Base-by-base conservation (phyloP, 2,888 invertebrate genomes). In the Epicampocera succincta region DNA sequence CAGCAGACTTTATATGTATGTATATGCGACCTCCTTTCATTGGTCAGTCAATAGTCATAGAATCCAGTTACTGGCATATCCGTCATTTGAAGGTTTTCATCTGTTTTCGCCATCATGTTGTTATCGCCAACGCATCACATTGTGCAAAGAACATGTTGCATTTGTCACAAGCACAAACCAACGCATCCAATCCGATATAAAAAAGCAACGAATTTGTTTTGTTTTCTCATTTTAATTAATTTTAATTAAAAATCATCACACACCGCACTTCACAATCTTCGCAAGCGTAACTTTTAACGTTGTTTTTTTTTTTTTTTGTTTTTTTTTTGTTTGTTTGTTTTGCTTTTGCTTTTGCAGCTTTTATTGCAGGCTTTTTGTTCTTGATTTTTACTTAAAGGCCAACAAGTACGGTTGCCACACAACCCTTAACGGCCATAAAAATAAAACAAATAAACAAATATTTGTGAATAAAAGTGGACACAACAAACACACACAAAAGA, bases 201-300 rank as follows among this genome's bases (percentile, higher is more conserved):
- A 25, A 25, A 60, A 0, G 8, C 11, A 40, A 19, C 6, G 76
- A 66, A 73, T 66, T 77, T 75, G 58, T 76, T 81, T 52, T 75
- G 50, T 71, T 72, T 61, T 72, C 21, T 21, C 66, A 73, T 78
- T 72, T 78, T 79, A 79, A 79, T 73, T 79, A 79, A 72, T 79
- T 79, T 79, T 79, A 79, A 79, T 79, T 79, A 79, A 79, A 79
- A 79, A 79, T 79, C 72, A 73, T 79, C 66, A 66, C 52, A 79
- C 66, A 71, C 71, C 72, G 66, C 58, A 60, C 66, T 79, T 79
- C 17, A 73, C 72, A 73, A 73, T 60, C 52, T 46, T 68, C 52
- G 38, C 72, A 66, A 60, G 72, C 72, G 72, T 66, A 52, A 79
- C 52, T 66, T 66, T 73, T 78, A 72, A 72, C 50, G 29, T 33